phyloP scores from a whole-genome alignment of 2,888 invertebrate species.

The Phaedon cochleariae region DNA sequence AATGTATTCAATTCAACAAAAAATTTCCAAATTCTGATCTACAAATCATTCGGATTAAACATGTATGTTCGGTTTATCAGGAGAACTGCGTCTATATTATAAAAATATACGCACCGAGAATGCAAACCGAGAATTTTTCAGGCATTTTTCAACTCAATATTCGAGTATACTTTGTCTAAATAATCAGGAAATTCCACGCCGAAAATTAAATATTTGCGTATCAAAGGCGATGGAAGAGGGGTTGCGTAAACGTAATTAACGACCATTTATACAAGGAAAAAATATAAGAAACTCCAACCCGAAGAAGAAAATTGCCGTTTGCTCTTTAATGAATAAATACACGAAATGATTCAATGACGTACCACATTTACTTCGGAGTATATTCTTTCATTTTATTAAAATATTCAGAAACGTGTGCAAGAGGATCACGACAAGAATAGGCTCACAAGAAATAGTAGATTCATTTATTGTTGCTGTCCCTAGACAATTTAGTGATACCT shows the following conservation, averaged over 20 bases:
- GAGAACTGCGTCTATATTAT: no score
- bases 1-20: no score
- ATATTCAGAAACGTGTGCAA: no score
- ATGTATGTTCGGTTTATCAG: no score
- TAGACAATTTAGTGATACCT: no score
- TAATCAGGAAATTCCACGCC: conserved; percentile 20
- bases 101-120: background rate
- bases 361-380: no score
- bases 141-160: conserved; percentile 4
- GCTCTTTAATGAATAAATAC: background rate
- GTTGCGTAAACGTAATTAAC: conserved; percentile 23
- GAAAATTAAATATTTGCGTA: conserved; percentile 32
- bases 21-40: no score
- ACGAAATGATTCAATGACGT: background rate
- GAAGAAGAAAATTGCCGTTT: background rate
- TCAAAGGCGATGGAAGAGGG: conserved; percentile 15
- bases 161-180: conserved; percentile 21
- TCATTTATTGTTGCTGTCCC: no score
- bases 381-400: background rate
- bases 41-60: no score
- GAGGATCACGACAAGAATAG: no score
- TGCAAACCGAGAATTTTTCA: background rate
- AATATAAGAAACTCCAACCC: conserved; percentile 8
- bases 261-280: conserved; percentile 1
- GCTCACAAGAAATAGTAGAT: no score